Percentiles rank a stretch among this genome's conserved stretches.
Conservation (phyloP, 2,797 vertebrate genomes). For the Simalia tracyae region DNA sequence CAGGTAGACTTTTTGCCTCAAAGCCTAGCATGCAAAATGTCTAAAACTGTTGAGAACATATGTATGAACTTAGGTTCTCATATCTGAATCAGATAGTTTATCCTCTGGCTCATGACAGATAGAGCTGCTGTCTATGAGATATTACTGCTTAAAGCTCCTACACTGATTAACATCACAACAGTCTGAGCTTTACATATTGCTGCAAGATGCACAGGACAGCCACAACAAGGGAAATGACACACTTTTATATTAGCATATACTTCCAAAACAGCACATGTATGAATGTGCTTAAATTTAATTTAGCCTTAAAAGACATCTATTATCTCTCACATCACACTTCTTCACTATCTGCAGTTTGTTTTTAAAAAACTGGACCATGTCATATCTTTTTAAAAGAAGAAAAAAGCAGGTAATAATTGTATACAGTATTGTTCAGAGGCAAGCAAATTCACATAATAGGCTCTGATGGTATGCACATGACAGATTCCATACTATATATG, state of each 20-base stretch:
- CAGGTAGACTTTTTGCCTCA: not conserved
- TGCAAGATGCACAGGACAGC: slow-evolving; percentile 11
- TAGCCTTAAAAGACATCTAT: not conserved
- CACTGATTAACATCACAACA: slow-evolving; percentile 27
- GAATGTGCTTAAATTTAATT: not conserved
- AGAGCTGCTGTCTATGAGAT: not conserved
- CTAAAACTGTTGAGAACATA: not conserved
- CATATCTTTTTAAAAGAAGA: not conserved
- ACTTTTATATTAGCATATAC: slow-evolving; percentile 35
- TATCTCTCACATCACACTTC: not conserved
- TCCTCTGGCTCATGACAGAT: not conserved
- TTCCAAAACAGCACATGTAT: not conserved
- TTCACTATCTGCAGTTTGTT: not conserved
- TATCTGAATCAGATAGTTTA: not conserved
- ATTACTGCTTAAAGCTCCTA: not conserved
- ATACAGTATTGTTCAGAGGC: not conserved
- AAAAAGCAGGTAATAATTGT: not conserved
- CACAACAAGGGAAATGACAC: accelerated
- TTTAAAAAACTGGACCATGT: not conserved
- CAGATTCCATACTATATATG: slow-evolving; percentile 13
- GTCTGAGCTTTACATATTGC: slow-evolving; percentile 33
- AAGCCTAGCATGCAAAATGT: not conserved
- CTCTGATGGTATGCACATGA: not conserved
- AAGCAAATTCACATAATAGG: not conserved
- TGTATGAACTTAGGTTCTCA: not conserved